Conservation (phyloP, 2,797 vertebrate species). For the Enteromius trimaculatus region DNA sequence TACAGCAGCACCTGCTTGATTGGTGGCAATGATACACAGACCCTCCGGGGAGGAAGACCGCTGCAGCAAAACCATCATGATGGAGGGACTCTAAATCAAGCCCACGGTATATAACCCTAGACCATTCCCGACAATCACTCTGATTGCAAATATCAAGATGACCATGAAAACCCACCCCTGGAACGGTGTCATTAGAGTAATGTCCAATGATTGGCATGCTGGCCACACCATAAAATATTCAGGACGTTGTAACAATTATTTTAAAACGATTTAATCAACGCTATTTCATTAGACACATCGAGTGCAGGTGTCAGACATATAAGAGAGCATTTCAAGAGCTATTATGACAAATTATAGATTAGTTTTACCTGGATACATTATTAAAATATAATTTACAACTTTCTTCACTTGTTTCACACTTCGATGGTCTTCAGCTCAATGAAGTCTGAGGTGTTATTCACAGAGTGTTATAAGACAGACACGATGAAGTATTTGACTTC, state of each 20-base stretch:
- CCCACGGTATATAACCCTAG: background rate
- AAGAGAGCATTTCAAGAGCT: slow-evolving; percentile 2
- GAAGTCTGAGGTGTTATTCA: slow-evolving; percentile 8
- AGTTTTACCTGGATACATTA: background rate
- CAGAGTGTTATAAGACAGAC: slow-evolving; percentile 19
- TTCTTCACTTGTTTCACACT: slow-evolving; percentile 22
- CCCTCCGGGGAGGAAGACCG: slow-evolving; percentile 12
- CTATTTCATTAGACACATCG: background rate
- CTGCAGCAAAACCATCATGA: slow-evolving; percentile 37
- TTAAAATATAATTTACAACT: slow-evolving; percentile 14
- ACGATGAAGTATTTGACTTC: slow-evolving; percentile 6
- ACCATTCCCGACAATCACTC: background rate
- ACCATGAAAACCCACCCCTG: background rate
- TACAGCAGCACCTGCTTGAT: slow-evolving; percentile 48
- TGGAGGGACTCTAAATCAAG: slow-evolving; percentile 21
- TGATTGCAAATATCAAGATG: background rate
- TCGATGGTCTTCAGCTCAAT: slow-evolving; percentile 23
- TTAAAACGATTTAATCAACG: background rate
- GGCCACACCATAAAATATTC: background rate
- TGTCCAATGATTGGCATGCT: slow-evolving; percentile 9
- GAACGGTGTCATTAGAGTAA: slow-evolving; percentile 15
- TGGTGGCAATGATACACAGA: slow-evolving; percentile 48
- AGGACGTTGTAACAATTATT: background rate
- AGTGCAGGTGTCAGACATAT: background rate
- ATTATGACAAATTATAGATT: background rate